Conservation (phyloP, 2,888 invertebrate genomes). For the Parapristionchus giblindavisi region DNA sequence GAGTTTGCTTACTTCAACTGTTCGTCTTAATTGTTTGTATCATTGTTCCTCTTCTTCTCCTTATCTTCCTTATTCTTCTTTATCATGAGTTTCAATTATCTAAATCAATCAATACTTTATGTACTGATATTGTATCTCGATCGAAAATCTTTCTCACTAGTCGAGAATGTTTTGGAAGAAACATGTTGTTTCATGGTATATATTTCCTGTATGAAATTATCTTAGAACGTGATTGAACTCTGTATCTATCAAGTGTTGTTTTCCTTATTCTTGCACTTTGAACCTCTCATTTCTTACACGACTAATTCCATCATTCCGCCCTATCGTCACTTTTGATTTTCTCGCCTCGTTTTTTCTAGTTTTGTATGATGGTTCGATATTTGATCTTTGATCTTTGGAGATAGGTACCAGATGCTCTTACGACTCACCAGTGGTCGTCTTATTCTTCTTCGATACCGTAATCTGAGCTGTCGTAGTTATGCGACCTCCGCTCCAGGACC, state of each 20-base stretch:
- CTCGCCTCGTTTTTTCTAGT: background rate
- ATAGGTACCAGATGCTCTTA: constrained; percentile 27
- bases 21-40: constrained; percentile 11
- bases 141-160: no score
- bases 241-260: no score
- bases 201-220: no score
- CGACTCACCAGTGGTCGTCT: constrained; percentile 9
- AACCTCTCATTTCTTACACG: no score
- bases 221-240: no score
- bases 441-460: constrained; percentile 36
- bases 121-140: no score
- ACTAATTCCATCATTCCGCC: background rate
- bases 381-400: background rate
- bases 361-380: background rate
- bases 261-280: no score
- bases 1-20: background rate
- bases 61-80: background rate
- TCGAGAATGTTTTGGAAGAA: no score
- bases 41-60: constrained; percentile 23
- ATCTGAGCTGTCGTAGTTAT: background rate
- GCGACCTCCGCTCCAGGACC: constrained; percentile 8
- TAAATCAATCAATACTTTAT: no score
- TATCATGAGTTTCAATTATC: no score
- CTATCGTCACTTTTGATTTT: background rate
- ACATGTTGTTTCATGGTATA: no score